These are phyloP conservation scores for Sander lucioperca DNA, from an alignment of 2,113 vertebrate genomes.

Conservation along the genomic window DNA sequence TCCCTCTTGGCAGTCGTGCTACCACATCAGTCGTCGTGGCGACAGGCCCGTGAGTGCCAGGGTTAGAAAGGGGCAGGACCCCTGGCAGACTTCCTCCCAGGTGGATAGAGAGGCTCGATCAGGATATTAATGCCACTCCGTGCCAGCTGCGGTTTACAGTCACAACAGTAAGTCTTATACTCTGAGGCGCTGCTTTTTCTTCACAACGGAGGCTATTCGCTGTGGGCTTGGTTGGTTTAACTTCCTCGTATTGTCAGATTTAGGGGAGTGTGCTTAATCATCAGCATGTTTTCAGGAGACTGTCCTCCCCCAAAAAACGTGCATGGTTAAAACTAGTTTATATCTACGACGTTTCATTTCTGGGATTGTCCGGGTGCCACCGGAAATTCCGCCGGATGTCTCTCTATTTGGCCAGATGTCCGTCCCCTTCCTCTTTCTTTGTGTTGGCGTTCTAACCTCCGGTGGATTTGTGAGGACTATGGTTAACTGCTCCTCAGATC, in stretches of 20 bases:
- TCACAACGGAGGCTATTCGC: not conserved
- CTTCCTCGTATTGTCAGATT: not conserved
- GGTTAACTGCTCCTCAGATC: too few relatives aligned
- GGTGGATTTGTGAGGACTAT: too few relatives aligned
- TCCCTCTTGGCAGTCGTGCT: slow-evolving; percentile 33
- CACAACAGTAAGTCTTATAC: slow-evolving; percentile 64
- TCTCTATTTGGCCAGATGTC: too few relatives aligned
- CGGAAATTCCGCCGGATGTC: too few relatives aligned
- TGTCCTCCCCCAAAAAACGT: too few relatives aligned
- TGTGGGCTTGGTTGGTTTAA: not conserved
- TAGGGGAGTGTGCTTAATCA: not conserved
- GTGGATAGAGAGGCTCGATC: slow-evolving; percentile 42
- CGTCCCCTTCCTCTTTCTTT: too few relatives aligned
- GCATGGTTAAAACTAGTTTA: too few relatives aligned
- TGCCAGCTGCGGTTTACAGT: slow-evolving; percentile 58
- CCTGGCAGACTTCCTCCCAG: slow-evolving; percentile 62
- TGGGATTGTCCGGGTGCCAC: too few relatives aligned
- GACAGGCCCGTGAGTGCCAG: slow-evolving; percentile 46
- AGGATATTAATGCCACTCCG: slow-evolving; percentile 74
- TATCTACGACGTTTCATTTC: too few relatives aligned
- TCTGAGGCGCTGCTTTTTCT: not conserved
- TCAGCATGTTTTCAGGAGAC: not conserved
- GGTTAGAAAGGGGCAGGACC: slow-evolving; percentile 54
- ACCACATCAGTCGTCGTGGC: slow-evolving; percentile 46
- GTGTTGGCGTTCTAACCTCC: too few relatives aligned